Evolutionary conservation across 2,113 vertebrate genomes (phyloP), one percentile per base, ranked within the genome.

Genomic region (Platysternon megacephalum): DNA sequence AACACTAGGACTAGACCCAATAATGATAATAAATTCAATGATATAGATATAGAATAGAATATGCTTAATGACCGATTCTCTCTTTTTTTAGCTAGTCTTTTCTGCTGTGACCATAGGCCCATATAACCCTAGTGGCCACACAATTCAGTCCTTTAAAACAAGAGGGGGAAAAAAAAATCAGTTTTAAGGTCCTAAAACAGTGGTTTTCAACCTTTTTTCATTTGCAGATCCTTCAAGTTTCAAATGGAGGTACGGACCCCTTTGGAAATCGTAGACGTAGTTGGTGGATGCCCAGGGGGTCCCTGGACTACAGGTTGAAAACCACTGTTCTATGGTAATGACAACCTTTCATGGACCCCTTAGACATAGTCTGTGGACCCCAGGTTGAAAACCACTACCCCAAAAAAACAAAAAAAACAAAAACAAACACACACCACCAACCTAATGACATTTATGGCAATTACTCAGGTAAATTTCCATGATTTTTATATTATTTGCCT

Each of bases 31-130:
- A 82, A 90, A 86, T 91, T 93, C 85, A 80, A 35, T 12, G 80
- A 95, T 22, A 85, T 94, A 86, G 90, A 86, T 82, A 96, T 76
- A 85, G 87, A 39, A 55, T 46, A 58, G 90, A 90, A 79, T 90
- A 91, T 76, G 13, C 16, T 68, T 19, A 35, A n/a, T n/a, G 35
- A 68, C 35, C 5, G 32, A 65, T 61, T 28, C 32, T 49, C 13
- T 49, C 49, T 65, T 65, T 91, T 82, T 8, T 11, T 89, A 91
- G 89, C 81, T 13, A 91, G 80, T 90, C 88, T 89, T 86, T 93
- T 72, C 74, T 53, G 65, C 0, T 51, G 52, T 86, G 91, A 84
- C 10, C 86, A 52, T 42, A 58, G n/a, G 58, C 81, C 86, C 86
- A 82, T n/a, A 46, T 61, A 39, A 68, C 39, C 86, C 11, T 9